phyloP scores from a whole-genome alignment of 92 coral and sea anemone species.

The Pocillopora grandis region DNA sequence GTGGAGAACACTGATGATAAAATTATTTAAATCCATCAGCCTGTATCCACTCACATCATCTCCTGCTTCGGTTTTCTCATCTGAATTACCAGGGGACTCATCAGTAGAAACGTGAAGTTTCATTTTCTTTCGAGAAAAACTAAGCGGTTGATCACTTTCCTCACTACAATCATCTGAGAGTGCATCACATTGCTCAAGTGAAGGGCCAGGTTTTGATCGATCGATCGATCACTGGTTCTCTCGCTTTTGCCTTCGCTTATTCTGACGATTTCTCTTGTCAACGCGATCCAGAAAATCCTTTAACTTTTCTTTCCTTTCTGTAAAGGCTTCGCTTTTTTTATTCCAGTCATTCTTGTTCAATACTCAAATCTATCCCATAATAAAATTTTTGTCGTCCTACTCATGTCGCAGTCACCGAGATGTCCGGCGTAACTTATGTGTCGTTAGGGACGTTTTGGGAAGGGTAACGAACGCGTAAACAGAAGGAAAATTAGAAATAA shows the following conservation, averaged over 20 bases:
- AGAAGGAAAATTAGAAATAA: background rate
- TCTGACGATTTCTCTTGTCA: background rate
- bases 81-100: background rate
- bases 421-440: background rate
- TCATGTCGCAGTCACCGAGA: background rate
- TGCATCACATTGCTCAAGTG: background rate
- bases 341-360: background rate
- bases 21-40: background rate
- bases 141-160: background rate
- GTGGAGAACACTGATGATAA: background rate
- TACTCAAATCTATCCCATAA: background rate
- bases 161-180: background rate
- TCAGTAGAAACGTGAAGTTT: background rate
- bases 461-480: background rate
- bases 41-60: background rate
- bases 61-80: background rate
- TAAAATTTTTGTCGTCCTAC: background rate
- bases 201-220: background rate
- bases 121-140: constrained; percentile 3
- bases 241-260: background rate
- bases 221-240: background rate
- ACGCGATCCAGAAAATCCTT: background rate
- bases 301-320: background rate
- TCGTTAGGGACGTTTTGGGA: background rate
- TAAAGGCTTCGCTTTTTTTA: background rate